These are phyloP conservation scores for Leptobrachium ailaonicum DNA, from an alignment of 2,113 vertebrate genomes.

Conservation along the genomic window DNA sequence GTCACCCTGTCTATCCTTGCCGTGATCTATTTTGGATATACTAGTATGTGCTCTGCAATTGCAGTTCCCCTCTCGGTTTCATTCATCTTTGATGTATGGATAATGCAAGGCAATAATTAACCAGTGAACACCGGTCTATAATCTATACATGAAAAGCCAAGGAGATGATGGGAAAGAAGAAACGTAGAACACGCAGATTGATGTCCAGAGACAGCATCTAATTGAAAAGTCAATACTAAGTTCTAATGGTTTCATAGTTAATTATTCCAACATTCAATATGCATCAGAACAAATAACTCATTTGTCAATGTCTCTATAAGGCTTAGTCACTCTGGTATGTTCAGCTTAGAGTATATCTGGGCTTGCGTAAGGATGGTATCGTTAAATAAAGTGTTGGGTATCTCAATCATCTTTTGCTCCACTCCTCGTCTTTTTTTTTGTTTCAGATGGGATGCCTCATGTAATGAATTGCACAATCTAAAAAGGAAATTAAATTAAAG, in stretches of 20 bases:
- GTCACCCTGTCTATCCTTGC: neutral
- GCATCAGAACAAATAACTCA: constrained; percentile 30
- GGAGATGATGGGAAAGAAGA: constrained; percentile 7
- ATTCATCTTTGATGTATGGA: constrained; percentile 14
- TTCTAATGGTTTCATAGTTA: constrained; percentile 49
- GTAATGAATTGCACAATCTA: too few species aligned
- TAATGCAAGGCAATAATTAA: constrained; percentile 4
- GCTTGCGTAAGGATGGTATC: neutral
- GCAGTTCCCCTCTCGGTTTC: neutral
- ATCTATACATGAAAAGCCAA: constrained; percentile 11
- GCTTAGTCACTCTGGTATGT: constrained; percentile 11
- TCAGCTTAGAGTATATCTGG: constrained; percentile 21
- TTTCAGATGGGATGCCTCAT: too few species aligned
- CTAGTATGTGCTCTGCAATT: neutral
- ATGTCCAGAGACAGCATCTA: constrained; percentile 32
- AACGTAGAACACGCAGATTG: constrained; percentile 20
- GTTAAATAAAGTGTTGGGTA: neutral
- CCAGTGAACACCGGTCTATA: constrained; percentile 22
- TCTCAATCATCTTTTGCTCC: neutral
- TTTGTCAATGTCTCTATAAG: constrained; percentile 22
- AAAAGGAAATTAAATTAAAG: too few species aligned
- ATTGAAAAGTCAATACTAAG: constrained; percentile 45
- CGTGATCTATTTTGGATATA: neutral
- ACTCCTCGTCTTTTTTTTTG: neutral
- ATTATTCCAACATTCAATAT: constrained; percentile 48